Percentiles rank a stretch among this genome's conserved stretches.
Conservation (phyloP, 2,113 vertebrate species). For the Tychaedon coryphoeus region DNA sequence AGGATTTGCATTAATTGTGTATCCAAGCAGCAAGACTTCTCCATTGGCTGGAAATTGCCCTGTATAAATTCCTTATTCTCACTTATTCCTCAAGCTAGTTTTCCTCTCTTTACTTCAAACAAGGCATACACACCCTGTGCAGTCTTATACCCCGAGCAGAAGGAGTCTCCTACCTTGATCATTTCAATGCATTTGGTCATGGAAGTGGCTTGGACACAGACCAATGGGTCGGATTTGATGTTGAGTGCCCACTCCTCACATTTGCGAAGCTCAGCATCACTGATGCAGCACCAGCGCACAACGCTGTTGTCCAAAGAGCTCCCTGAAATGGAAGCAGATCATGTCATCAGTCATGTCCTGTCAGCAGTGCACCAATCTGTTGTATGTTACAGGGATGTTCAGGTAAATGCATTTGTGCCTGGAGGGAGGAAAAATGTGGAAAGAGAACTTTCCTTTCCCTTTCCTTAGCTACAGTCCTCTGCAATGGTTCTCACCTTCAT, state of each 20-base stretch:
- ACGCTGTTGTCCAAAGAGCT: slow-evolving; percentile 88
- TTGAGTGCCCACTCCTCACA: slow-evolving; percentile 89
- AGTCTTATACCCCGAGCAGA: not conserved
- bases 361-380: not conserved
- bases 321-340: slow-evolving; percentile 65
- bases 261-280: slow-evolving; percentile 83
- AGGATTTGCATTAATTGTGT: not conserved
- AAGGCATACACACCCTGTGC: not conserved
- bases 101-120: not conserved
- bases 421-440: not conserved
- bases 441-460: not conserved
- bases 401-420: not conserved
- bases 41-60: not conserved
- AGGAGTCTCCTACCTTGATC: slow-evolving; percentile 78
- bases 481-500: slow-evolving; percentile 80
- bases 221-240: slow-evolving; percentile 82
- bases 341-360: not conserved
- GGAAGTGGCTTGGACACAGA: slow-evolving; percentile 82
- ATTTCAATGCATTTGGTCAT: slow-evolving; percentile 85
- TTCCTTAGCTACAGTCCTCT: not conserved
- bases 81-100: not conserved
- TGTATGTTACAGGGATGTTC: not conserved
- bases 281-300: slow-evolving; percentile 91
- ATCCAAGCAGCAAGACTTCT: not conserved
- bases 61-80: not conserved